phyloP scores from a whole-genome alignment of 2,888 invertebrate species.

The Drosophila ustulata region DNA sequence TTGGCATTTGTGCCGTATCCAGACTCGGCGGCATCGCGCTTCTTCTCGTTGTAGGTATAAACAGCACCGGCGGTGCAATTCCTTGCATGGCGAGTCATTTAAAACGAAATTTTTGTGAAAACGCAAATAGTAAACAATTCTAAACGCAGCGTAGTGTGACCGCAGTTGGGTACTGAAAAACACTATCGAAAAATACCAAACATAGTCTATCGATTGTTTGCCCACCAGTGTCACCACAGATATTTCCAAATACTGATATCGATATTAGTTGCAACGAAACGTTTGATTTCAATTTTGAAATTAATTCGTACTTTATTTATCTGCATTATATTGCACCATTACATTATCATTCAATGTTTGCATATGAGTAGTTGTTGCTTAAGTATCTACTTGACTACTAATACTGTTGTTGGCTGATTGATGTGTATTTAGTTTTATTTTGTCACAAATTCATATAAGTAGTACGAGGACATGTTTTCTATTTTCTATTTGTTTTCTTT shows the following conservation, averaged over 20 bases:
- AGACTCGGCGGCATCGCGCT: constrained; percentile 96
- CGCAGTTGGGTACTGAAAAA: background rate
- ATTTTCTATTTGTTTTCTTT: constrained; percentile 42
- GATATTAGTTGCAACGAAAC: constrained; percentile 3
- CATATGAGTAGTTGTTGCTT: constrained; percentile 60
- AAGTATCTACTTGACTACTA: constrained; percentile 62
- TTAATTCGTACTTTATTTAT: constrained; percentile 53
- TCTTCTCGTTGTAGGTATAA: constrained; percentile 98
- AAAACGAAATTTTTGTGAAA: constrained; percentile 8
- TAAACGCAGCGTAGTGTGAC: background rate
- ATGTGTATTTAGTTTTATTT: constrained; percentile 52
- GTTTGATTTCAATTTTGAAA: constrained; percentile 30
- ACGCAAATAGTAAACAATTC: constrained; percentile 30
- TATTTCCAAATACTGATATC: constrained; percentile 12
- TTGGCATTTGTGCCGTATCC: constrained; percentile 93
- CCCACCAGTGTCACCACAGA: constrained; percentile 10
- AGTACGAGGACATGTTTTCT: constrained; percentile 39
- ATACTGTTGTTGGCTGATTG: constrained; percentile 69
- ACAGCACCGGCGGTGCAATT: constrained; percentile 99
- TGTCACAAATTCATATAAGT: constrained; percentile 35
- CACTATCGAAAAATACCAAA: background rate
- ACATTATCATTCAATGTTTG: constrained; percentile 46
- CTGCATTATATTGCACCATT: constrained; percentile 49
- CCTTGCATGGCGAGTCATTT: constrained; percentile 97
- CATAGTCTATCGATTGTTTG: background rate